Evolutionary conservation across 2,888 invertebrate species (phyloP), one percentile per base, ranked within the genome.

Genomic region (Hirtodrosophila histrioides): DNA sequence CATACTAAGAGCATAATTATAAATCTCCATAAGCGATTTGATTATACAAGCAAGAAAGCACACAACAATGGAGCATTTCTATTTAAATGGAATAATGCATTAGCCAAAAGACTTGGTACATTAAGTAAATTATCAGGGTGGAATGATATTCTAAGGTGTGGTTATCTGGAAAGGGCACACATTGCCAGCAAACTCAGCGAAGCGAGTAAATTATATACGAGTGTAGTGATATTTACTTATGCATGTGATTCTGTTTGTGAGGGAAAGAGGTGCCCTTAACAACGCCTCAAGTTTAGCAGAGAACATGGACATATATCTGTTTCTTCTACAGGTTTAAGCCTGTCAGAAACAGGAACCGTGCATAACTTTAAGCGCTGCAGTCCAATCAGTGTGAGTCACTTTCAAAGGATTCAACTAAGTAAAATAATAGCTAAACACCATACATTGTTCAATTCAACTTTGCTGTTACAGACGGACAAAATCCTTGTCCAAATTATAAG

Each of bases 211-310:
- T 70, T 50, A 54, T 17, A 17, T 17, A 17, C 17, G 17, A 17
- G 17, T 17, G 17, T 17, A 17, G 2, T 17, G 17, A 17, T 17
- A 17, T 17, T 17, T 17, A 17, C 17, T 17, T 17, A 17, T 17
- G 17, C 17, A 17, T 17, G 17, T 17, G 17, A 17, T 17, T 17
- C 17, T 35, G 17, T 23, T 10, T 36, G 17, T n/a, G 7, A 11
- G 31, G 24, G 23, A 23, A 11, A 17, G 17, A 17, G 27, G 5
- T 31, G 31, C 6, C 31, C 37, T 4, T 11, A 37, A 29, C 51
- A 60, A 36, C 17, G 41, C 36, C 35, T 50, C 50, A 65, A 71
- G 66, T 55, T 17, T 48, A 55, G 23, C 58, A 65, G 51, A 40
- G 55, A 72, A 53, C 45, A 49, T 11, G 9, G 36, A 45, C 46